These are phyloP conservation scores for Tetraneura akinire DNA, from an alignment of 1,140 invertebrate species.

Conservation along the genomic window DNA sequence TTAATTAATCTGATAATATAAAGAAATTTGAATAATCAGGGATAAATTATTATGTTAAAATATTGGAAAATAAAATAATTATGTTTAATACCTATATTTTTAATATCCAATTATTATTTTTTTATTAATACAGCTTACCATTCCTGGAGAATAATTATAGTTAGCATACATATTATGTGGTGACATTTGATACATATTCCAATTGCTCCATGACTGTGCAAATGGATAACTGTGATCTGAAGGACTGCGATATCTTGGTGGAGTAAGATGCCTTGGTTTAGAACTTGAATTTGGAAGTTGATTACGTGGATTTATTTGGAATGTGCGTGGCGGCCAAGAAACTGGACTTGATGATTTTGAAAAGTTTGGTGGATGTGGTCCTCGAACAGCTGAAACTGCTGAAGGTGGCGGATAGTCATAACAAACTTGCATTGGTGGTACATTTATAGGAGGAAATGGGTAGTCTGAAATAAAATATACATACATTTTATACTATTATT, in stretches of 20 bases:
- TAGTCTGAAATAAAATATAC: not conserved
- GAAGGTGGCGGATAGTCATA: slow-evolving; percentile 31
- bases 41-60: too few species aligned
- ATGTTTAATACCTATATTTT: too few species aligned
- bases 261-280: slow-evolving; percentile 39
- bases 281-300: slow-evolving; percentile 2
- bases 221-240: slow-evolving; percentile 27
- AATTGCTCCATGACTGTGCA: slow-evolving; percentile 35
- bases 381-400: slow-evolving; percentile 13
- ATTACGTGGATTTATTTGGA: slow-evolving; percentile 41
- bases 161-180: slow-evolving; percentile 43
- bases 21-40: too few species aligned
- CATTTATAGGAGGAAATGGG: slow-evolving; percentile 39
- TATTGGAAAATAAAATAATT: too few species aligned
- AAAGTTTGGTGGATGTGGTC: slow-evolving; percentile 27
- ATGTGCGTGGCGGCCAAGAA: slow-evolving; percentile 33
- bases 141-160: slow-evolving; percentile 23
- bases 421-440: slow-evolving; percentile 45
- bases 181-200: slow-evolving; percentile 48
- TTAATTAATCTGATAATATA: too few species aligned
- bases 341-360: slow-evolving; percentile 36
- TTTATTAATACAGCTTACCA: slow-evolving; percentile 27
- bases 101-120: too few species aligned
- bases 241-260: slow-evolving; percentile 33
- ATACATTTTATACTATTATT: not conserved